Base-by-base conservation (phyloP, 2,113 vertebrate species). In the Fregata magnificens region DNA sequence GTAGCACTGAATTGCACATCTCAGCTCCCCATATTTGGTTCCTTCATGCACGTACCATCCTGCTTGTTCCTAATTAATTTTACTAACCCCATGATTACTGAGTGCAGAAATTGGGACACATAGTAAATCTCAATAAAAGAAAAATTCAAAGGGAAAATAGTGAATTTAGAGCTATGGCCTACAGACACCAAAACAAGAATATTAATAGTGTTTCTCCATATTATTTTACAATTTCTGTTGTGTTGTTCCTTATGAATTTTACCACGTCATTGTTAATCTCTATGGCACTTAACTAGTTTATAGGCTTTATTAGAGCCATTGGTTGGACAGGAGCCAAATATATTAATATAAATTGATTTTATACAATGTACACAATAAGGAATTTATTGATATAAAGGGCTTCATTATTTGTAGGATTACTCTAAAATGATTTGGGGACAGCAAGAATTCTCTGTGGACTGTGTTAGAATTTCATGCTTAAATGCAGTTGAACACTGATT, bases 331-430 rank as follows among this genome's bases (percentile, higher is more conserved):
- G 70, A 93, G 45, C 70, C 71, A 97, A 95, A 93, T 94, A 82
- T 73, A 38, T 96, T 76, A 97, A 92, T 95, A 96, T 93, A 96
- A 98, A 97, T 96, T 95, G 97, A 97, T 98, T 97, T 97, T 97
- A 96, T 96, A 81, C 91, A 97, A 86, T 61, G 44, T 76, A 83
- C 67, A 81, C 69, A 95, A 95, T 74, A 96, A 96, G 79, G 84
- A 92, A 91, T 86, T 86, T 97, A 96, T 96, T 95, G 94, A 94
- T 96, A 73, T 67, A 97, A 97, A 90, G 65, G 34, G 16, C 82
- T 96, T 97, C 80, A 88, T 97, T 96, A 92, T 96, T 97, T 97
- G 82, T 93, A 78, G 49, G 95, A 97, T 98, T 97, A 81, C 63
- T 94, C 42, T 93, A 74, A 97, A 97, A 96, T 96, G 3, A 86